Base-by-base conservation (phyloP, 2,113 vertebrate species). In the Anolis sagrei region DNA sequence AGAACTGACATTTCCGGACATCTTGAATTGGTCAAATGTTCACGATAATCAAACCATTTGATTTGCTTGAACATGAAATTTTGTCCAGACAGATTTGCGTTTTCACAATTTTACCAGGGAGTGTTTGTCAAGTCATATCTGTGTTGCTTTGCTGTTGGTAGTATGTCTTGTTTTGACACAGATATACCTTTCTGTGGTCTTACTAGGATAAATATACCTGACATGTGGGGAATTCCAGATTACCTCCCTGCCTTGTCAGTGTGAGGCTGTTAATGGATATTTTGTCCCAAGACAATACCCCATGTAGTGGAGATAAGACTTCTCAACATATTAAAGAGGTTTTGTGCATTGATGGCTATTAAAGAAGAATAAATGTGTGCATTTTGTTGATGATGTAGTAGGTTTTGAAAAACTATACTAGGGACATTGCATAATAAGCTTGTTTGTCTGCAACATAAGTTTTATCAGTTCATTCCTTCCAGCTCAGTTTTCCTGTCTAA, bases 181-280 rank as follows among this genome's bases (percentile, higher is more conserved):
- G 34, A 11, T n/a, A 75, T 14, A 76, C 5, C 6, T 5, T 76
- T 75, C 16, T 83, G 72, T 64, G n/a, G 19, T 49, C 19, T 36
- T 13, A 72, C n/a, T 70, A 72, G n/a, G n/a, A 2, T 80, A 84
- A 86, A 48, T 82, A 87, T 81, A 72, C 73, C 62, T 39, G 39
- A 48, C 3, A 10, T 54, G 0, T 0, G 77, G 83, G 73, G 78
- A 81, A 34, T 51, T 76, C 73, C 83, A 79, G 61, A 7, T 86
- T 73, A 48, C 90, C 68, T 70, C 6, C 29, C 75, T 74, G 19
- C 2, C 5, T 0, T 88, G 10, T 77, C 76, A 78, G 32, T 49
- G 48, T 84, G 87, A 86, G 87, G 72, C 80, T 90, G 76, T 78
- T 82, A 75, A 74, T 68, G 76, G 51, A 25, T 86, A 89, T 68